Conservation (phyloP, 2,797 vertebrate species). For the Macropodus opercularis region DNA sequence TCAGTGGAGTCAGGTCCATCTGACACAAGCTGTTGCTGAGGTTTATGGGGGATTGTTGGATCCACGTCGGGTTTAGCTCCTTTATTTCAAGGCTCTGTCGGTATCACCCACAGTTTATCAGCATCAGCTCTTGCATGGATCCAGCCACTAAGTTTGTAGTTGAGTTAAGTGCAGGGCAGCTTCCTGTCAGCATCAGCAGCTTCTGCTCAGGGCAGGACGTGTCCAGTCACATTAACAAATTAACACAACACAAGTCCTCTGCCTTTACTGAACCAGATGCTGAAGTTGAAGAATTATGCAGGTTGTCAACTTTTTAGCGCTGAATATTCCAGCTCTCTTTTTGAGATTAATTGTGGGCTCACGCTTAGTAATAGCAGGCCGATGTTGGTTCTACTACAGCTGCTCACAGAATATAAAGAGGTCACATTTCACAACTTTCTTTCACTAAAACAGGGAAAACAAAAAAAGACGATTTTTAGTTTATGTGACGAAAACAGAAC, state of each 20-base stretch:
- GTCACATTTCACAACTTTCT: neutral
- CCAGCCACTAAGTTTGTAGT: conserved; percentile 34
- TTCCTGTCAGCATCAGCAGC: conserved; percentile 8
- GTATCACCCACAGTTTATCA: conserved; percentile 30
- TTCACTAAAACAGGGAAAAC: neutral
- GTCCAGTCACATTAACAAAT: conserved; percentile 4
- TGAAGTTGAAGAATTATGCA: too few relatives aligned
- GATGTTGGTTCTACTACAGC: too few relatives aligned
- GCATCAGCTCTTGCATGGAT: conserved; percentile 43
- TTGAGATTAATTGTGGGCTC: neutral
- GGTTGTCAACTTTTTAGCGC: too few relatives aligned
- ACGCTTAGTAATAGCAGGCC: too few relatives aligned
- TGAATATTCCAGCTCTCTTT: too few relatives aligned
- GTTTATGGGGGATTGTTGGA: conserved; percentile 18
- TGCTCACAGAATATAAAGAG: too few relatives aligned
- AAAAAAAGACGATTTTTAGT: too few relatives aligned
- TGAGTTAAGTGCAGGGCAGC: conserved; percentile 11
- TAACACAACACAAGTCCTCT: too few relatives aligned
- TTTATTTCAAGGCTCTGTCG: conserved; percentile 27
- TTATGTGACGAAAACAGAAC: too few relatives aligned
- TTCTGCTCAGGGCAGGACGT: neutral
- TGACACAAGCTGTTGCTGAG: too few relatives aligned
- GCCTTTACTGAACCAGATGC: too few relatives aligned
- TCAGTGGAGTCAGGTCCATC: too few relatives aligned
- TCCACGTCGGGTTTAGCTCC: conserved; percentile 1